phyloP scores from a whole-genome alignment of 2,113 vertebrate species.

The Sceloporus tristichus region DNA sequence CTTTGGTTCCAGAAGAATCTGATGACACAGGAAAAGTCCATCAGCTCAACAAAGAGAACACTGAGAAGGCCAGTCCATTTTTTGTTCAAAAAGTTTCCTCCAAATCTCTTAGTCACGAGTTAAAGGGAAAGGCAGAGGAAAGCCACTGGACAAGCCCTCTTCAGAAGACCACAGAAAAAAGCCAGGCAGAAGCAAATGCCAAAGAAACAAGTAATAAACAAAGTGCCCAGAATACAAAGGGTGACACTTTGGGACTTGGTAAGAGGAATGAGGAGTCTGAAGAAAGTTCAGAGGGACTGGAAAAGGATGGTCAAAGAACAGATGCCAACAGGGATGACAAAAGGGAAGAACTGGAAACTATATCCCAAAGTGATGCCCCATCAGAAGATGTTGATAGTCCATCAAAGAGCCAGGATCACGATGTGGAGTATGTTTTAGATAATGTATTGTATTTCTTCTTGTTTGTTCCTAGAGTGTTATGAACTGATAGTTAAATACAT shows the following conservation, averaged over 20 bases:
- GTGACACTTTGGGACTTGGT: constrained; percentile 13
- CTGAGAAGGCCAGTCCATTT: constrained; percentile 70
- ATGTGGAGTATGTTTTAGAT: constrained; percentile 58
- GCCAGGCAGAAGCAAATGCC: constrained; percentile 29
- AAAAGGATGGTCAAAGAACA: constrained; percentile 44
- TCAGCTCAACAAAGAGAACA: constrained; percentile 88
- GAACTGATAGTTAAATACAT: not conserved
- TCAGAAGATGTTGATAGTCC: constrained; percentile 3
- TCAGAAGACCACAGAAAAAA: constrained; percentile 47
- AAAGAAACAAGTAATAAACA: constrained; percentile 38
- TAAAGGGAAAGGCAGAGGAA: constrained; percentile 24
- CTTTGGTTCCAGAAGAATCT: constrained; percentile 75
- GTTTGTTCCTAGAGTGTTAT: not conserved
- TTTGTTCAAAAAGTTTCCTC: constrained; percentile 47
- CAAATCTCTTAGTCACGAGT: constrained; percentile 37
- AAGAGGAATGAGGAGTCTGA: constrained; percentile 30
- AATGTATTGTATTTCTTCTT: not conserved
- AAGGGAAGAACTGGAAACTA: constrained; percentile 13
- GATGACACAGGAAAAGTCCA: constrained; percentile 79
- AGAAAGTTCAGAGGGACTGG: constrained; percentile 29
- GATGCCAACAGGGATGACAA: constrained; percentile 29
- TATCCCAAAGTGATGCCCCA: constrained; percentile 46
- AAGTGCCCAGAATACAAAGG: constrained; percentile 6
- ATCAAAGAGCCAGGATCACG: constrained; percentile 40
- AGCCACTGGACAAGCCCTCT: constrained; percentile 44